Conservation (phyloP, 1,140 invertebrate genomes). For the Aleiodes sp. region DNA sequence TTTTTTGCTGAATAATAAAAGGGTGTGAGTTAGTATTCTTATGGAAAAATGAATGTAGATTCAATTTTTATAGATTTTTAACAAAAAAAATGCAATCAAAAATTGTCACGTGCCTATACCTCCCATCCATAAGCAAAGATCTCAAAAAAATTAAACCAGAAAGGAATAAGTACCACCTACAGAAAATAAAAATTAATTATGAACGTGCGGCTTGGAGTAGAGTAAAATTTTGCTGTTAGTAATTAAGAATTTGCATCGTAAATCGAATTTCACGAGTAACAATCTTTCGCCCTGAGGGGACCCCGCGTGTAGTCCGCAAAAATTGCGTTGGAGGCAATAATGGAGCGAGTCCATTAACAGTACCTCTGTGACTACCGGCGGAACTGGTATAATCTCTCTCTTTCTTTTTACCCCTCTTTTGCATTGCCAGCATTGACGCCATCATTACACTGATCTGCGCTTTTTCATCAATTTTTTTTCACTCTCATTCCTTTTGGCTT, state of each 20-base stretch:
- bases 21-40: too few relatives aligned
- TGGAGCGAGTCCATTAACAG: constrained; percentile 40
- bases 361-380: constrained; percentile 31
- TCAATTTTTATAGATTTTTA: too few relatives aligned
- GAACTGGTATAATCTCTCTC: constrained; percentile 1
- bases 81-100: too few relatives aligned
- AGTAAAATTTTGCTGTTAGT: constrained; percentile 38
- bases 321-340: constrained; percentile 31
- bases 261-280: constrained; percentile 47
- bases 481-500: not conserved
- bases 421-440: not conserved
- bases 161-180: constrained; percentile 36
- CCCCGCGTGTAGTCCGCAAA: not conserved
- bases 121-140: too few relatives aligned
- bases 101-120: too few relatives aligned
- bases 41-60: too few relatives aligned
- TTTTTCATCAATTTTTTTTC: not conserved
- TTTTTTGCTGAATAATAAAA: too few relatives aligned
- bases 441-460: not conserved
- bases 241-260: constrained; percentile 51
- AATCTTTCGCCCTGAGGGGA: constrained; percentile 32
- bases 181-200: constrained; percentile 48
- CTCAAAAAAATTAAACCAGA: not conserved
- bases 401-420: not conserved
- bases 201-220: constrained; percentile 26